These are phyloP conservation scores for Ladona fulva DNA, from an alignment of 1,140 invertebrate genomes.

Conservation along the genomic window DNA sequence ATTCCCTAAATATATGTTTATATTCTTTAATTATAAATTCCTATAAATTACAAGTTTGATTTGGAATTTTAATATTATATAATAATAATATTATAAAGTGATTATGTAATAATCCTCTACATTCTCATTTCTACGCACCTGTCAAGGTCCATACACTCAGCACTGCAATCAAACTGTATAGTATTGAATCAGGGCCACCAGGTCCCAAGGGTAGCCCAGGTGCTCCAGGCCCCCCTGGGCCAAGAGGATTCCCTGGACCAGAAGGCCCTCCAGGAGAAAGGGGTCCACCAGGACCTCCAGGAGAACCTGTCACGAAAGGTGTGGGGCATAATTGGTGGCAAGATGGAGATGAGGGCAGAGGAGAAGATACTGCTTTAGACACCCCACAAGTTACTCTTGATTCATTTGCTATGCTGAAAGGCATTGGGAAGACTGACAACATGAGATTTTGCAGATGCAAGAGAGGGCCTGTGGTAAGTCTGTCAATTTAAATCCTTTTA, in stretches of 20 bases:
- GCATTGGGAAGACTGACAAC: constrained; percentile 20
- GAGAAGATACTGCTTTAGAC: constrained; percentile 24
- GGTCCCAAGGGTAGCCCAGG: constrained; percentile 39
- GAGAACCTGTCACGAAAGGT: constrained; percentile 10
- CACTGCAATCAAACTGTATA: constrained; percentile 46
- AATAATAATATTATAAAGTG: too few relatives aligned
- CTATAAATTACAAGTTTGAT: too few relatives aligned
- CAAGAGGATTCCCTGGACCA: constrained; percentile 36
- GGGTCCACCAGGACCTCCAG: constrained; percentile 17
- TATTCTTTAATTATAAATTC: too few relatives aligned
- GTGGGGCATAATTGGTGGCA: not conserved
- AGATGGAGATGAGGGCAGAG: constrained; percentile 18
- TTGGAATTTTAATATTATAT: too few relatives aligned
- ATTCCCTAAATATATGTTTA: too few relatives aligned
- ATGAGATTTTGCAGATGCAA: constrained; percentile 44
- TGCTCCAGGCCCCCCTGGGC: constrained; percentile 33
- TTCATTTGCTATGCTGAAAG: constrained; percentile 41
- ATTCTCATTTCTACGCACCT: not conserved
- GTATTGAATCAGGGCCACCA: constrained; percentile 42
- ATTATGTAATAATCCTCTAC: too few relatives aligned
- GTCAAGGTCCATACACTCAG: constrained; percentile 44
- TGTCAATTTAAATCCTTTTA: not conserved
- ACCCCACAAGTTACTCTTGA: constrained; percentile 42
- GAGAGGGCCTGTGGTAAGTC: constrained; percentile 45
- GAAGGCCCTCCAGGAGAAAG: constrained; percentile 15